Evolutionary conservation across 2,113 vertebrate species (phyloP), one percentile per base, ranked within the genome.

Genomic region (Myiozetetes cayanensis): DNA sequence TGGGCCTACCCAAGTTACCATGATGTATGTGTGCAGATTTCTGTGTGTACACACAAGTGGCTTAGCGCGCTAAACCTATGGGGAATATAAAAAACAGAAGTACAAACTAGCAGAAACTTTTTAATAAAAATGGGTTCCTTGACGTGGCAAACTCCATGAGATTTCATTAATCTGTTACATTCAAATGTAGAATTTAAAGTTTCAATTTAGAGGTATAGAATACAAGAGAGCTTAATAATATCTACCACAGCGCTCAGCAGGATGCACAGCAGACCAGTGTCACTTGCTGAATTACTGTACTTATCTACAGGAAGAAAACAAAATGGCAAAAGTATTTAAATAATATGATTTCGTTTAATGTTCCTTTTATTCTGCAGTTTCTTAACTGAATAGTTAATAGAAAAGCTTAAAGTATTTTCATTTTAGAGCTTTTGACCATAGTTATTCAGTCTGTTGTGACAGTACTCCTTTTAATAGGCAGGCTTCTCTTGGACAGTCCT

Each of bases 401-500:
- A 70, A 56, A 62, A 65, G 8, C 49, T 79, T 90, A 21, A 52
- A 58, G 76, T 13, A 31, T 86, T 86, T 73, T 90, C 1, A 47
- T 74, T 77, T 90, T 78, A 73, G 46, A 35, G 23, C 35, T 84
- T 94, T 87, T 81, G 33, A 63, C 81, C 27, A 55, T 58, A 81
- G 58, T 66, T 93, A n/a, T 14, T 87, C 17, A 67, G 30, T 89
- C 87, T 92, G 11, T 85, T 28, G 14, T 21, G 66, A 33, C 72
- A 30, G 35, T 85, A 39, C 10, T 76, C 14, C 27, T 75, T 65
- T 72, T 33, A 83, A 75, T 50, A 85, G 43, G 50, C 37, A 72
- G 35, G 49, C 24, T 35, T 80, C 43, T 80, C n/a, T 53, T 70
- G 22, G 83, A 85, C 31, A 62, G 37, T 73, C 28, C 17, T 83